These are phyloP conservation scores for Enteromius thamalakanensis DNA, from an alignment of 2,797 vertebrate genomes.

Conservation along the genomic window DNA sequence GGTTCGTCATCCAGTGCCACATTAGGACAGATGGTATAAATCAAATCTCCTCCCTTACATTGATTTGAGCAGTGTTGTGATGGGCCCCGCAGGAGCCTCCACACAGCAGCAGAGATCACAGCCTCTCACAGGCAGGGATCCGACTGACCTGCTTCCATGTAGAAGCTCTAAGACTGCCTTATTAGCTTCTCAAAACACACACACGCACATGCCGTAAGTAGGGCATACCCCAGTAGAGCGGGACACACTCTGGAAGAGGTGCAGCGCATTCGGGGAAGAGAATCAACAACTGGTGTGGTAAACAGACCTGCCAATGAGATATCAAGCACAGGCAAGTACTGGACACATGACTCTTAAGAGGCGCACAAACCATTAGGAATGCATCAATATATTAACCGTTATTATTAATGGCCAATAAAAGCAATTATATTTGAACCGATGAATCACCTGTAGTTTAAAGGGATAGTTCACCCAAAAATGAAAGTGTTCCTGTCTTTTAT, in stretches of 20 bases:
- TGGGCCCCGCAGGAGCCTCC: not conserved
- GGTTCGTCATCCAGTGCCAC: conserved; percentile 1
- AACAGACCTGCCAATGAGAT: not conserved
- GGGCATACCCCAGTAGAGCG: conserved; percentile 26
- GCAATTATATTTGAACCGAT: not conserved
- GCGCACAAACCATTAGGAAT: not conserved
- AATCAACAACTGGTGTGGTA: conserved; percentile 20
- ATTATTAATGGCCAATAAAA: not conserved
- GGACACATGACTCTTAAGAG: not conserved
- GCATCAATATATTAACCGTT: too few relatives aligned
- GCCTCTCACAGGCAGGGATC: conserved; percentile 1
- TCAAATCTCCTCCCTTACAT: not conserved
- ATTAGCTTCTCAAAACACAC: conserved; percentile 40
- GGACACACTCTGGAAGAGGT: conserved; percentile 15
- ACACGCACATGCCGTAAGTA: conserved; percentile 33
- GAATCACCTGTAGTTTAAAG: not conserved
- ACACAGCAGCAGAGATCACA: conserved; percentile 29
- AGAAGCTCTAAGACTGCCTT: conserved; percentile 37
- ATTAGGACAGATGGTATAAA: not conserved
- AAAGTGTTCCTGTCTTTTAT: too few relatives aligned
- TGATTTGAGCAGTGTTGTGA: conserved; percentile 28
- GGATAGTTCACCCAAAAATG: too few relatives aligned
- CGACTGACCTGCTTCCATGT: conserved; percentile 49
- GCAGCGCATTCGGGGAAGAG: conserved; percentile 3
- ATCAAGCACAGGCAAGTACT: not conserved